These are phyloP conservation scores for Psilopogon haemacephalus DNA, from an alignment of 2,113 vertebrate species.

Conservation along the genomic window DNA sequence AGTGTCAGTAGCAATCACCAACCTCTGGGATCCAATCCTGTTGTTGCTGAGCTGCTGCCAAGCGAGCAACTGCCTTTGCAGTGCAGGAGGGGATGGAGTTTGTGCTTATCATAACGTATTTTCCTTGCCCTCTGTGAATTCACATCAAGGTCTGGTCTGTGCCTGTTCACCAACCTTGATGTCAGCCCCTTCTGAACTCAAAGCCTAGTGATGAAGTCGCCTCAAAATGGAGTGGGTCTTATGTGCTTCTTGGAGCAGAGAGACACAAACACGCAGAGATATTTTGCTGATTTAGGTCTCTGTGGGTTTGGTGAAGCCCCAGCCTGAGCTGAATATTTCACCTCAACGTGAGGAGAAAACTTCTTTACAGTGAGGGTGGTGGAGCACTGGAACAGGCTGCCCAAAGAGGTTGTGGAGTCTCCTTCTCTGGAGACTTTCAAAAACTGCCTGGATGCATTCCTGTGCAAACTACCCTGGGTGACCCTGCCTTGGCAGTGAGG, in stretches of 20 bases:
- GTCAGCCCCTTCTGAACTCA: not conserved
- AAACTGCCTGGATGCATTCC: too few relatives aligned
- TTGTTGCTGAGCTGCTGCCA: not conserved
- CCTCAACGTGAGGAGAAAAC: too few relatives aligned
- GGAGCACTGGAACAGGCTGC: too few relatives aligned
- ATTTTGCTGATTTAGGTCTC: not conserved
- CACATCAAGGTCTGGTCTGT: not conserved
- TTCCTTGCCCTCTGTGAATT: not conserved
- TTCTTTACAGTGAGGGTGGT: too few relatives aligned
- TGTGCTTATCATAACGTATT: rapidly evolving
- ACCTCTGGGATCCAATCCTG: not conserved
- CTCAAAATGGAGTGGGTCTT: not conserved
- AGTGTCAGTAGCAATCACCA: not conserved
- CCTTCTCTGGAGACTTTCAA: too few relatives aligned
- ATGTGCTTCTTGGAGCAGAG: not conserved
- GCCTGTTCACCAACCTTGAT: not conserved
- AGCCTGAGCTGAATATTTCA: not conserved
- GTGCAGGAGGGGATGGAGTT: not conserved
- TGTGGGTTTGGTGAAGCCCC: not conserved
- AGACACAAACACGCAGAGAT: rapidly evolving
- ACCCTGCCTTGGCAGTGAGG: too few relatives aligned
- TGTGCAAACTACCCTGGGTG: too few relatives aligned
- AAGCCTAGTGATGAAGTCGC: not conserved
- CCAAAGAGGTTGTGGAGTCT: too few relatives aligned
- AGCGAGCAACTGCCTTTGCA: not conserved